phyloP scores from a whole-genome alignment of 2,797 vertebrate species.

The Sebastes taczanowskii region DNA sequence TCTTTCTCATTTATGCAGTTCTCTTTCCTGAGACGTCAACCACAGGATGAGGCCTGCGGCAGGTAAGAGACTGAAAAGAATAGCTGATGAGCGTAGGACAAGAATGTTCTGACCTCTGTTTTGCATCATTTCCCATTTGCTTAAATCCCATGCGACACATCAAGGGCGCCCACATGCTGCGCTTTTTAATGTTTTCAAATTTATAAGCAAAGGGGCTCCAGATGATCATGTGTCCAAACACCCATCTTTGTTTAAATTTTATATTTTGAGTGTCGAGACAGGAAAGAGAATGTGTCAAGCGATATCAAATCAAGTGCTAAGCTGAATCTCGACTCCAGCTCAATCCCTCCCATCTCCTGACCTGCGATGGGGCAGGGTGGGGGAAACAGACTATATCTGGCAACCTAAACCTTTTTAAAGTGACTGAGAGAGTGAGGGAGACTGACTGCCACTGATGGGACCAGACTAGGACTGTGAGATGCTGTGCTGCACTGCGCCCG shows the following conservation, averaged over 20 bases:
- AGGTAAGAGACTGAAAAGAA: conserved; percentile 66
- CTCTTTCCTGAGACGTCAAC: conserved; percentile 91
- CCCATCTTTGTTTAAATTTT: conserved; percentile 25
- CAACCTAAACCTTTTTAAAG: conserved; percentile 78
- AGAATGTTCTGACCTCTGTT: conserved; percentile 28
- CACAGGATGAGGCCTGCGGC: conserved; percentile 88
- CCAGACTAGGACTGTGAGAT: conserved; percentile 63
- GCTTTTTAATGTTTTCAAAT: not conserved
- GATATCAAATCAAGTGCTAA: conserved; percentile 60
- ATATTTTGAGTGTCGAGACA: conserved; percentile 19
- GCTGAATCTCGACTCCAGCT: conserved; percentile 43
- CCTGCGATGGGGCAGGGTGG: conserved; percentile 29
- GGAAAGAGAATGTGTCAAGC: conserved; percentile 45
- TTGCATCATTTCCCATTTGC: conserved; percentile 29
- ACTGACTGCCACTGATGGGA: conserved; percentile 80
- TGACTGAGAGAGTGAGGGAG: conserved; percentile 69
- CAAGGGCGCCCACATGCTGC: not conserved
- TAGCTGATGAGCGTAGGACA: conserved; percentile 27
- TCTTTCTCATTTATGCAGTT: conserved; percentile 76
- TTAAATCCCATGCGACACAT: not conserved
- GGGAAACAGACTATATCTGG: conserved; percentile 70
- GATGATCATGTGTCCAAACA: not conserved
- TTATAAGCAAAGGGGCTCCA: not conserved
- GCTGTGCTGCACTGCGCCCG: conserved; percentile 54
- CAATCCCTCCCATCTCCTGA: conserved; percentile 55